Percentiles rank a stretch among this genome's conserved stretches.
Conservation (phyloP, 2,113 vertebrate species). For the Misgurnus anguillicaudatus region DNA sequence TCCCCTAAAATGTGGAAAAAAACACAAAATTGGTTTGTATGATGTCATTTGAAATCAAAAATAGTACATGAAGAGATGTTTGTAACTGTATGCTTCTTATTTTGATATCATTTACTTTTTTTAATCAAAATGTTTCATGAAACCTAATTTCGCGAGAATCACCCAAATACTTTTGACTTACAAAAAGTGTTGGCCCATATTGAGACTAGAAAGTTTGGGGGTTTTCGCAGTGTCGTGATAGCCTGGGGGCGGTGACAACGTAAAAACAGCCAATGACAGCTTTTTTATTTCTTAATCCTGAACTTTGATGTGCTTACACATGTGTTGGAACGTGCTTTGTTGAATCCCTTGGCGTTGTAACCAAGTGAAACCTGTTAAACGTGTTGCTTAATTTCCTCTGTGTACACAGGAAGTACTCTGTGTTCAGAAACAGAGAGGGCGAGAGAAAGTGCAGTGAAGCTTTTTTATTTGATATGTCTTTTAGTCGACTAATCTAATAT, state of each 20-base stretch:
- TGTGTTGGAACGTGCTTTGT: conserved; percentile 25
- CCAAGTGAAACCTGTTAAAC: conserved; percentile 55
- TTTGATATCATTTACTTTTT: no score
- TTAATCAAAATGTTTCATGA: no score
- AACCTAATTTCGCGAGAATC: no score
- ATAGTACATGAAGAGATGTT: no score
- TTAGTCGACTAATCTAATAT: background rate
- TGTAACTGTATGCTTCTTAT: no score
- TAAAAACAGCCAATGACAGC: background rate
- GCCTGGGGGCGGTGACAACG: background rate
- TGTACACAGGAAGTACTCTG: conserved; percentile 54
- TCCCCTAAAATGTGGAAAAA: no score
- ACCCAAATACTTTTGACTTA: no score
- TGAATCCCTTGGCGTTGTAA: conserved; percentile 16
- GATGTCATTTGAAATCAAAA: no score
- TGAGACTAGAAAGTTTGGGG: background rate
- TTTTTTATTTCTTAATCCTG: conserved; percentile 37
- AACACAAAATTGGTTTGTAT: no score
- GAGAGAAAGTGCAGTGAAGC: conserved; percentile 12
- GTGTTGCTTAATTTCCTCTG: conserved; percentile 49
- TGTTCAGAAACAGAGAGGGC: conserved; percentile 46
- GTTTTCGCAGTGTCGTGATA: background rate
- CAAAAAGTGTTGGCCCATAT: no score
- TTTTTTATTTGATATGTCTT: background rate
- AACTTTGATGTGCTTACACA: conserved; percentile 37